Evolutionary conservation across 2,888 invertebrate species (phyloP).

Genomic region (Hipparchia semele): DNA sequence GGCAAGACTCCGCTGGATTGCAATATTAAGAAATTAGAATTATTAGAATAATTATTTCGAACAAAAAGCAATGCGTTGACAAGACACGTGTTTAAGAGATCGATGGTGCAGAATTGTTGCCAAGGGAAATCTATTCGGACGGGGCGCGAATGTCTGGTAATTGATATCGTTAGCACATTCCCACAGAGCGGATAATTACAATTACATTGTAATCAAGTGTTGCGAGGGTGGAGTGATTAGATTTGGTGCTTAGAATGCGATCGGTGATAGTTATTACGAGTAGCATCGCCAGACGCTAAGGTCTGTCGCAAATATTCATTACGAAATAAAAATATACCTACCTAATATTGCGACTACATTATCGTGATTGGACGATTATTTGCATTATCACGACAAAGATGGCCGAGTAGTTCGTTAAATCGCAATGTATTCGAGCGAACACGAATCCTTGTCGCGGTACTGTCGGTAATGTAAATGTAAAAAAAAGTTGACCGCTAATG

Average conservation of each 20-base stretch:
- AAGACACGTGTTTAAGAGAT: constrained; percentile 68
- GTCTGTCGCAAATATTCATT: no score
- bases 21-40: no score
- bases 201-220: constrained; percentile 36
- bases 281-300: no score
- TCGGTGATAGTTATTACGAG: constrained; percentile 1
- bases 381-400: no score
- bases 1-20: no score
- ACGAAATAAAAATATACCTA: neutral
- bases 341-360: no score
- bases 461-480: no score
- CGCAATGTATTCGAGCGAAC: no score
- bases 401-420: no score
- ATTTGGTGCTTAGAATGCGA: constrained; percentile 23
- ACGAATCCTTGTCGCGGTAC: no score
- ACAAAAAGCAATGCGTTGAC: constrained; percentile 51
- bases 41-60: neutral
- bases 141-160: constrained; percentile 52
- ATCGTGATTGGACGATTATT: no score
- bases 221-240: constrained; percentile 27
- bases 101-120: constrained; percentile 59
- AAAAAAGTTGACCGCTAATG: no score
- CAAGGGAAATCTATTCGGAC: constrained; percentile 67
- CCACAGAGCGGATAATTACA: constrained; percentile 43
- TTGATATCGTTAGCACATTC: constrained; percentile 53